Conservation (phyloP, 2,888 invertebrate genomes). For the Philonicus albiceps region DNA sequence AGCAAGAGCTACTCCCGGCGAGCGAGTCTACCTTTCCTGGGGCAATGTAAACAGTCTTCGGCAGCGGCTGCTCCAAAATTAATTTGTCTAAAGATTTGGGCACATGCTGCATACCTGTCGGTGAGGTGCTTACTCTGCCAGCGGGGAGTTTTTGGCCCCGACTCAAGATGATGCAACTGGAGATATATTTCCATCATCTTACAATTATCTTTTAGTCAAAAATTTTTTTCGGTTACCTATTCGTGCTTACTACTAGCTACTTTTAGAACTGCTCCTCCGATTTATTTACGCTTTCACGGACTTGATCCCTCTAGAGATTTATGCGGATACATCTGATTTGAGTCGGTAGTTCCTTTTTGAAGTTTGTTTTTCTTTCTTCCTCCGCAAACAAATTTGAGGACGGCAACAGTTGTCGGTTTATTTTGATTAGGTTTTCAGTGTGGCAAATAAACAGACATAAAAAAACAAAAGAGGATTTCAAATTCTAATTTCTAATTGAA, state of each 20-base stretch:
- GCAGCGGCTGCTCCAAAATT: not conserved
- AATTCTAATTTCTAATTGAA: no score
- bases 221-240: not conserved
- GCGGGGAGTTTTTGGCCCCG: not conserved
- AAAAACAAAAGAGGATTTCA: not conserved
- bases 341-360: not conserved
- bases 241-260: not conserved
- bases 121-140: not conserved
- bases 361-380: not conserved
- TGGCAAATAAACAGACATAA: not conserved
- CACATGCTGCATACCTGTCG: not conserved
- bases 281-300: not conserved
- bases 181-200: not conserved
- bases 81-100: not conserved
- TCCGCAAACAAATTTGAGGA: not conserved
- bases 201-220: not conserved
- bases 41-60: not conserved
- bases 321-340: not conserved
- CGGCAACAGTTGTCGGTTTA: not conserved
- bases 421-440: not conserved
- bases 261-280: not conserved
- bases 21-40: not conserved
- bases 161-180: not conserved
- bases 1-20: not conserved
- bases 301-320: not conserved